phyloP scores from a whole-genome alignment of 2,797 vertebrate genomes.

The Uromys caudimaculatus region DNA sequence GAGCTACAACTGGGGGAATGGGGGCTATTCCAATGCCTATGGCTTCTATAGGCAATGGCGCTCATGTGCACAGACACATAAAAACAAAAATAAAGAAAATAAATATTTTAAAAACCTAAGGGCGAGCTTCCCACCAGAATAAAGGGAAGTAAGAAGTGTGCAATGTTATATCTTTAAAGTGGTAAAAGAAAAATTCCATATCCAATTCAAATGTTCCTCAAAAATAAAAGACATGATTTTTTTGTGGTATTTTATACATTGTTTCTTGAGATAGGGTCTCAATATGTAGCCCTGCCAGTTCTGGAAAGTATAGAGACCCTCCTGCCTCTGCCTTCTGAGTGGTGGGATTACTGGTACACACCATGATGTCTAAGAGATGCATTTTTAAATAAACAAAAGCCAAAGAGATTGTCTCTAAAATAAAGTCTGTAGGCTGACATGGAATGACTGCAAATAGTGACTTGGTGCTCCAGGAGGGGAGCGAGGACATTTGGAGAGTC shows the following conservation, averaged over 20 bases:
- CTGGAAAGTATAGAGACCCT: background rate
- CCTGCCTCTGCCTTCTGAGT: background rate
- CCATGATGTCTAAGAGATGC: background rate
- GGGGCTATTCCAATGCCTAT: background rate
- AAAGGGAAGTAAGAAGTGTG: background rate
- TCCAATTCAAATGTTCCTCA: constrained; percentile 19
- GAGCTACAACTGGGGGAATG: background rate
- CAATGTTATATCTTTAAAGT: background rate
- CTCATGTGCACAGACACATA: background rate
- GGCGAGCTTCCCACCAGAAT: constrained; percentile 21
- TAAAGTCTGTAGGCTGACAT: background rate
- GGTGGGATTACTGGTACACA: background rate
- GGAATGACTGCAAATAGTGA: constrained; percentile 36
- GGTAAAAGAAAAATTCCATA: background rate
- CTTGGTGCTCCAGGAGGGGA: background rate
- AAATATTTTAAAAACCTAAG: background rate
- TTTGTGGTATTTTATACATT: background rate
- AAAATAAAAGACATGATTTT: constrained; percentile 10
- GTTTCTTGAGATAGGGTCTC: background rate
- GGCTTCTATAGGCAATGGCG: background rate
- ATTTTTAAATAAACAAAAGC: constrained; percentile 54
- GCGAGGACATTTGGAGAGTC: background rate
- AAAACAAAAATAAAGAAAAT: background rate
- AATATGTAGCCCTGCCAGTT: background rate
- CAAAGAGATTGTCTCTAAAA: constrained; percentile 11